These are phyloP conservation scores for Anodontia alba DNA, from an alignment of 2,888 invertebrate genomes.

Conservation along the genomic window DNA sequence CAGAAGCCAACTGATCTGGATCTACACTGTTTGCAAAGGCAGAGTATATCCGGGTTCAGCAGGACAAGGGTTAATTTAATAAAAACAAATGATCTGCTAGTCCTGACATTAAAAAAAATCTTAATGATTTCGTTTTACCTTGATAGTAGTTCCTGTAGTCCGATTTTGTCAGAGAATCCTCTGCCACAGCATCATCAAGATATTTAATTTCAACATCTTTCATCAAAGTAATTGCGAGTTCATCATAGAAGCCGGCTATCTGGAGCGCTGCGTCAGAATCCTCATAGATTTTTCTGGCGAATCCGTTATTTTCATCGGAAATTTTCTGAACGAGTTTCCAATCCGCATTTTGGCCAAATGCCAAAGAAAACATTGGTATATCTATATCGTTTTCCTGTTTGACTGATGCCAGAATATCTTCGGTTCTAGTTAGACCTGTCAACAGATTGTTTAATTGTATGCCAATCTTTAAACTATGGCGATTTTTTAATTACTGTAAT, in stretches of 20 bases:
- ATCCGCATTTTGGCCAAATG: slow-evolving; percentile 72
- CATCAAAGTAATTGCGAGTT: slow-evolving; percentile 90
- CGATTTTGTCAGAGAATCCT: slow-evolving; percentile 57
- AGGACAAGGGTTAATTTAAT: no score
- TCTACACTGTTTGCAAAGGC: no score
- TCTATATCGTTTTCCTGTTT: slow-evolving; percentile 59
- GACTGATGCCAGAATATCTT: slow-evolving; percentile 75
- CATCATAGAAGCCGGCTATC: slow-evolving; percentile 87
- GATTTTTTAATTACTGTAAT: no score
- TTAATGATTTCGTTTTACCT: no score
- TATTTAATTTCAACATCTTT: slow-evolving; percentile 89
- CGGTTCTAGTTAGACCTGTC: slow-evolving; percentile 79
- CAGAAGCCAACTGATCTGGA: no score
- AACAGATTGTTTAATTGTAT: no score
- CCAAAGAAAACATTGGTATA: slow-evolving; percentile 68
- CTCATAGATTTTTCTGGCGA: slow-evolving; percentile 90
- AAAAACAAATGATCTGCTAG: no score
- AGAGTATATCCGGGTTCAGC: no score
- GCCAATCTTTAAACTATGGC: no score
- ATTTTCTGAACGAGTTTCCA: slow-evolving; percentile 68
- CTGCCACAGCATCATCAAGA: slow-evolving; percentile 75
- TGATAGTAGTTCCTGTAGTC: slow-evolving; percentile 62
- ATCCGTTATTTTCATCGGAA: slow-evolving; percentile 88
- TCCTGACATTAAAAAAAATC: no score
- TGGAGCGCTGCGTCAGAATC: slow-evolving; percentile 90